Evolutionary conservation across 2,888 invertebrate species (phyloP), one percentile per base, ranked within the genome.

Genomic region (Ypsolopha sequella): DNA sequence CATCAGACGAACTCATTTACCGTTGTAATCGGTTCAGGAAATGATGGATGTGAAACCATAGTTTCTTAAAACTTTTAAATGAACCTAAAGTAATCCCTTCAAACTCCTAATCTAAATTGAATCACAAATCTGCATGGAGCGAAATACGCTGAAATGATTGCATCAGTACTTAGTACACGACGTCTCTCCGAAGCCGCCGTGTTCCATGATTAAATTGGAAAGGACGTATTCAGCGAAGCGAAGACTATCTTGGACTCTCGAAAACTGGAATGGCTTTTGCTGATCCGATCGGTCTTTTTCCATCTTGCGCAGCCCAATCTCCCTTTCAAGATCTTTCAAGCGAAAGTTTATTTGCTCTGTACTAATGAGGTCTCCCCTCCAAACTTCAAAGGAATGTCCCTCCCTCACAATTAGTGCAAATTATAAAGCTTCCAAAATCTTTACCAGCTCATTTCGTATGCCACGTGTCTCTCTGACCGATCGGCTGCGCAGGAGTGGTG

Each of bases 101-200:
- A 65, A 62, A 62, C 60, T 60, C 62, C 59, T 58, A 59, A 80
- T 81, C 80, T 78, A 74, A 80, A 80, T 81, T 78, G 76, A 73
- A 80, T 71, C 68, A 66, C 59, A 58, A 68, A 70, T 70, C 64
- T 68, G 70, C 72, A 73, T 70, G 66, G 69, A 74, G 68, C 67
- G 62, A 70, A 72, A 69, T 70, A 64, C 60, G 61, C 64, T 63
- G 63, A 66, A 65, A 44, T 14, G 73, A 66, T 69, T 73, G 66
- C 60, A 62, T 63, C 63, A 62, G 63, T 66, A 65, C 68, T 61
- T 63, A 70, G 71, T 70, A 70, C 64, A 58, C 52, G 50, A 67
- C 55, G 57, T 53, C 60, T 65, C 58, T 34, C n/a, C 24, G 4
- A 24, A 24, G 58, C 66, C 68, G 65, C 63, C 54, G 54, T 60